phyloP scores from a whole-genome alignment of 2,113 vertebrate species.

The Varanus komodoensis region DNA sequence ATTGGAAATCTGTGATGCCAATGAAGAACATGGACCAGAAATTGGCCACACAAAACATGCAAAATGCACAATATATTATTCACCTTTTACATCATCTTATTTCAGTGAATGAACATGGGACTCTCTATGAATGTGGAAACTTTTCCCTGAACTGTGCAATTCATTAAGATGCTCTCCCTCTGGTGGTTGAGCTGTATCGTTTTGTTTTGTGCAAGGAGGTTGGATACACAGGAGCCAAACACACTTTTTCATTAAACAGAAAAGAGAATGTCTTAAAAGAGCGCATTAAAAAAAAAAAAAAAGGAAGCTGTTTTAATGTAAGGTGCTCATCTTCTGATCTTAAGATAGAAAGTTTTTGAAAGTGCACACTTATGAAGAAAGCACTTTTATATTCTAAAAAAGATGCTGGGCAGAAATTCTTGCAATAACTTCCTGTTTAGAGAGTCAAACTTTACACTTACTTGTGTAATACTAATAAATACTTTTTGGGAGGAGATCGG shows the following conservation, averaged over 20 bases:
- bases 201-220: neutral
- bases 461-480: neutral
- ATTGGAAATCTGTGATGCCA: neutral
- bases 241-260: neutral
- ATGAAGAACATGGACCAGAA: too few relatives aligned
- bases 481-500: neutral
- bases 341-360: neutral
- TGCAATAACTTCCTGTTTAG: neutral
- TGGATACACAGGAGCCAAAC: neutral
- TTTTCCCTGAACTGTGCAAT: neutral
- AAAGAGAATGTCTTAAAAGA: neutral
- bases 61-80: neutral
- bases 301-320: neutral
- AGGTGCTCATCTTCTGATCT: neutral
- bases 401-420: neutral
- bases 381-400: neutral
- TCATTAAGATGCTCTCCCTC: neutral
- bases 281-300: neutral
- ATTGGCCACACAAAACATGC: too few relatives aligned
- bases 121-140: too few relatives aligned
- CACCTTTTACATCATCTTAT: neutral
- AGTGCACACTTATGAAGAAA: neutral
- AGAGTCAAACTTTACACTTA: neutral
- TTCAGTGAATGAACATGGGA: neutral
- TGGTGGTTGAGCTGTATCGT: neutral